These are phyloP conservation scores for Erethizon dorsatum DNA, from an alignment of 2,797 vertebrate genomes.

Conservation along the genomic window DNA sequence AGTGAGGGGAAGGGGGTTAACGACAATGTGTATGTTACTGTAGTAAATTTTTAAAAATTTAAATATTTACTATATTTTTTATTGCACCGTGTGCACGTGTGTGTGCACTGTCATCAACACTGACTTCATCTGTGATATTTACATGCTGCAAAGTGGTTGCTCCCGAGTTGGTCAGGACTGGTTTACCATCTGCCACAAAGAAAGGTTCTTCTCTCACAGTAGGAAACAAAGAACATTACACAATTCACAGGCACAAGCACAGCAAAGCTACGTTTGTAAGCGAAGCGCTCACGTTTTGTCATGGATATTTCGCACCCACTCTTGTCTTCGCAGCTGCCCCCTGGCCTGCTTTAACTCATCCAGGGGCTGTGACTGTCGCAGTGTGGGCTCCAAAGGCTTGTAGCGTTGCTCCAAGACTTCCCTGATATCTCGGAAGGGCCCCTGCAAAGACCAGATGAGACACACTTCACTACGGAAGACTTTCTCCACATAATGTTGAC, in stretches of 20 bases:
- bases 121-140: background rate
- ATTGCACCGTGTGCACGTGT: background rate
- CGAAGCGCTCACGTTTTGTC: constrained; percentile 89
- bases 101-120: background rate
- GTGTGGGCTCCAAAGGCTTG: constrained; percentile 92
- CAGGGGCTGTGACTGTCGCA: constrained; percentile 91
- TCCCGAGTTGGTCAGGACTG: constrained; percentile 75
- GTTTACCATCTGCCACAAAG: constrained; percentile 77
- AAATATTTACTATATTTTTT: background rate
- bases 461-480: constrained; percentile 77
- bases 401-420: constrained; percentile 93
- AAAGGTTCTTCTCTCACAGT: constrained; percentile 61
- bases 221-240: constrained; percentile 68
- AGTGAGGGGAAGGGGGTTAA: background rate
- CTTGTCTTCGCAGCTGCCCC: constrained; percentile 86
- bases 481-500: constrained; percentile 73
- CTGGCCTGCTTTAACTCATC: constrained; percentile 89
- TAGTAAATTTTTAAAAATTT: background rate
- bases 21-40: background rate
- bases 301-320: constrained; percentile 86
- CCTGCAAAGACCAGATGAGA: constrained; percentile 89
- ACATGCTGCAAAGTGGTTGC: constrained; percentile 58
- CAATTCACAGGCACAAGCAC: background rate
- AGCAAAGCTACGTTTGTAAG: background rate
- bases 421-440: constrained; percentile 90